phyloP scores from a whole-genome alignment of 1,140 invertebrate genomes.

The Maniola jurtina region DNA sequence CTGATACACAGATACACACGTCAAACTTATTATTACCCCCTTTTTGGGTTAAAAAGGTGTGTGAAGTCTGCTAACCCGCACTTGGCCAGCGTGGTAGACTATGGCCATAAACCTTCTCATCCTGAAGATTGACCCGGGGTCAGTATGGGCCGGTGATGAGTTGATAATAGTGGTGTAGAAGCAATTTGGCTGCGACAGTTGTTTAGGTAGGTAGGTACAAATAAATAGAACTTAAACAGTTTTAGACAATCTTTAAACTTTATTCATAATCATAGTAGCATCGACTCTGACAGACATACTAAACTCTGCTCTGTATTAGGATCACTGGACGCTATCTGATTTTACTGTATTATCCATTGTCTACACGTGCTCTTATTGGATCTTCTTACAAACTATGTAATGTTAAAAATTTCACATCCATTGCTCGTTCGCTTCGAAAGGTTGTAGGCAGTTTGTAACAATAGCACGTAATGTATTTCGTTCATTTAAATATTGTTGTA shows the following conservation, averaged over 20 bases:
- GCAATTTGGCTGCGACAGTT: no score
- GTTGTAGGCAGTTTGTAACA: no score
- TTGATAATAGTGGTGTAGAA: no score
- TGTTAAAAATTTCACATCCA: not conserved
- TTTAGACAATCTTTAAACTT: conserved; percentile 17
- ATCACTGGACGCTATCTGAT: conserved; percentile 43
- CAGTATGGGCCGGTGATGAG: no score
- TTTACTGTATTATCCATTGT: conserved; percentile 46
- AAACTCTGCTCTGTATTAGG: conserved; percentile 54
- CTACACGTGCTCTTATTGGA: conserved; percentile 15
- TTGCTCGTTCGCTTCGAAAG: not conserved
- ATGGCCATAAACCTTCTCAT: no score
- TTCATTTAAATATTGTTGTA: not conserved
- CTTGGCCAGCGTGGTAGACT: no score
- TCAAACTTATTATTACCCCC: no score
- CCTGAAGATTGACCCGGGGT: no score
- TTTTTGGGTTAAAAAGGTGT: no score
- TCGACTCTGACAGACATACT: conserved; percentile 31
- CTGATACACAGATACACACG: no score
- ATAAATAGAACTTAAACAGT: not conserved
- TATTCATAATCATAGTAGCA: conserved; percentile 10
- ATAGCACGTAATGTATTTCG: conserved; percentile 3
- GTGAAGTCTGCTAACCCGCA: no score
- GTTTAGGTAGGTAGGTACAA: no score
- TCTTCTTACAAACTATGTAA: not conserved